These are phyloP conservation scores for Porites lutea DNA, from an alignment of 64 coral and sea anemone species.

Conservation along the genomic window DNA sequence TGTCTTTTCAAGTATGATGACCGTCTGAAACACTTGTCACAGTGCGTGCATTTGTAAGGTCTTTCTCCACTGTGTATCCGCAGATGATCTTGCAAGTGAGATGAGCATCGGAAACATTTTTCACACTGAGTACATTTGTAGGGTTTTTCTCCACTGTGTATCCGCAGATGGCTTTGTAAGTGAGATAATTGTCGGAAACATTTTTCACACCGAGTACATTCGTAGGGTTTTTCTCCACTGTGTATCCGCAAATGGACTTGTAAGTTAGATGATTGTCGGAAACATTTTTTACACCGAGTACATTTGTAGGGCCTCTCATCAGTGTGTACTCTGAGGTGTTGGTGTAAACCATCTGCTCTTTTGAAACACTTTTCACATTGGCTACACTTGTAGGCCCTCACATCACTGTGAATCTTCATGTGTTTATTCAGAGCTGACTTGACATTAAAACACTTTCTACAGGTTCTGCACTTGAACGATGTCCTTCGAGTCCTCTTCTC, in stretches of 20 bases:
- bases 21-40: no score
- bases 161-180: no score
- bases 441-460: no score
- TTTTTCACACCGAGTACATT: neutral
- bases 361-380: neutral
- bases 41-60: no score
- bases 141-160: no score
- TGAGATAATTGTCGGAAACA: no score
- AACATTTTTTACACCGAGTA: neutral
- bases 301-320: conserved; percentile 57
- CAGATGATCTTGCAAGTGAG: no score
- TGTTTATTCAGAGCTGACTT: neutral
- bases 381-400: conserved; percentile 3
- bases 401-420: neutral
- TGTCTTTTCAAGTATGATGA: neutral
- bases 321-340: conserved; percentile 31
- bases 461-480: no score
- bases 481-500: no score
- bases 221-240: neutral
- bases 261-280: neutral
- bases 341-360: neutral
- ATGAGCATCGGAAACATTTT: no score
- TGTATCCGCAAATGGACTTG: neutral
- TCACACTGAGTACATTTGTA: no score
- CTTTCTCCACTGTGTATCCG: no score